Evolutionary conservation across 1,140 invertebrate species (phyloP).

Genomic region (Trialeurodes vaporariorum): DNA sequence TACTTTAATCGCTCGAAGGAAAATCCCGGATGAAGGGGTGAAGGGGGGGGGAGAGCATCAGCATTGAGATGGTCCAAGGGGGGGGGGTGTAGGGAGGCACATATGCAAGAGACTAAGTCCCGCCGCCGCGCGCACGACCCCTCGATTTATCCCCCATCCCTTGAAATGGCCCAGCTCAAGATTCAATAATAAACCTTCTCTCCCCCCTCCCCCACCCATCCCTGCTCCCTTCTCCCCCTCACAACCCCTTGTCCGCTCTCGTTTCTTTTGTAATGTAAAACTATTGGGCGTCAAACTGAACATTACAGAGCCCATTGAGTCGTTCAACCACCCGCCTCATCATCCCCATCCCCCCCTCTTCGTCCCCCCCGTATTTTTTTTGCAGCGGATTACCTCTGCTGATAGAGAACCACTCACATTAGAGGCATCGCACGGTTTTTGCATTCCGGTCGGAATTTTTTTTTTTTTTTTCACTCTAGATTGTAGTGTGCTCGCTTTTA

Average conservation of each 20-base stretch:
- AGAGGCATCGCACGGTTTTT: too few relatives aligned
- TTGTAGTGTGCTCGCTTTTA: too few relatives aligned
- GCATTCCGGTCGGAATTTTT: too few relatives aligned
- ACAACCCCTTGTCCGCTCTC: too few relatives aligned
- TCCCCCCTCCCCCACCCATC: too few relatives aligned
- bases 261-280: conserved; percentile 1
- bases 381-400: too few relatives aligned
- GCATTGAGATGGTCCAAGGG: too few relatives aligned
- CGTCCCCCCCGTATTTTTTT: background rate
- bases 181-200: conserved; percentile 1
- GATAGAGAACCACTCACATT: too few relatives aligned
- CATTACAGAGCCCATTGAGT: background rate
- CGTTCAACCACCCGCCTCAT: background rate
- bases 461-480: too few relatives aligned
- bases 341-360: background rate
- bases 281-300: background rate
- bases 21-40: background rate
- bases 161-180: background rate
- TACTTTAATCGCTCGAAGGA: background rate
- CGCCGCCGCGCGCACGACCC: background rate
- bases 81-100: too few relatives aligned
- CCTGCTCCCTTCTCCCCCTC: too few relatives aligned
- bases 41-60: too few relatives aligned
- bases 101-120: background rate
- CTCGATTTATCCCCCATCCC: background rate